Evolutionary conservation across 1,140 invertebrate species (phyloP), one percentile per base, ranked within the genome.

Genomic region (Stegodyphus dumicola): DNA sequence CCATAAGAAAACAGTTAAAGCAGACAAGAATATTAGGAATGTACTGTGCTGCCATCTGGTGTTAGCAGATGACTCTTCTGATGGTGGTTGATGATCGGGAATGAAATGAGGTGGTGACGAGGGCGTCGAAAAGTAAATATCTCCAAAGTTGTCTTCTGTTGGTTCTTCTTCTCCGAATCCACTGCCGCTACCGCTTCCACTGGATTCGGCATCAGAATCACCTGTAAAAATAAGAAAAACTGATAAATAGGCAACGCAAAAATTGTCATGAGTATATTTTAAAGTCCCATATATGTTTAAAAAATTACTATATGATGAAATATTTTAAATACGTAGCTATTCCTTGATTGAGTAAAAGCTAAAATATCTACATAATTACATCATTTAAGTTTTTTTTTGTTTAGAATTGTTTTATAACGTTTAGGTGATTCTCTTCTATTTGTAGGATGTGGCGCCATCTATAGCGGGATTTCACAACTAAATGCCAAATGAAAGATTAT

Each of bases 111-210:
- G 74, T n/a, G 85, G 76, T 7, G 67, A 64, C 1, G 77, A 71
- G 17, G 85, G 76, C 33, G 76, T 86, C 2, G 85, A 86, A 65
- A 86, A 86, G n/a, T 86, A 86, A 13, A 86, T 79, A 70, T 86
- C 84, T 54, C 74, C 76, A 69, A 78, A 86, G 65, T 66, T 79
- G 60, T 79, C 73, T 65, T 6, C 54, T 33, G 33, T 33, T 48
- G 15, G 64, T 56, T 80, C 76, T 13, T 86, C 76, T 18, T 86
- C 85, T 13, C 85, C 85, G 60, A 77, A 79, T 33, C 85, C 85
- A 67, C 85, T 86, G 6, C 85, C 85, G 52, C 85, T 86, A 10
- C 85, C 85, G 17, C 77, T 79, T 5, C 85, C 85, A 69, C 85
- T 86, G 3, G 77, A 79, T 56, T 48, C 18, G 71, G 77, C 67